Evolutionary conservation across 2,113 vertebrate species (phyloP).

Genomic region (Tachycineta bicolor): DNA sequence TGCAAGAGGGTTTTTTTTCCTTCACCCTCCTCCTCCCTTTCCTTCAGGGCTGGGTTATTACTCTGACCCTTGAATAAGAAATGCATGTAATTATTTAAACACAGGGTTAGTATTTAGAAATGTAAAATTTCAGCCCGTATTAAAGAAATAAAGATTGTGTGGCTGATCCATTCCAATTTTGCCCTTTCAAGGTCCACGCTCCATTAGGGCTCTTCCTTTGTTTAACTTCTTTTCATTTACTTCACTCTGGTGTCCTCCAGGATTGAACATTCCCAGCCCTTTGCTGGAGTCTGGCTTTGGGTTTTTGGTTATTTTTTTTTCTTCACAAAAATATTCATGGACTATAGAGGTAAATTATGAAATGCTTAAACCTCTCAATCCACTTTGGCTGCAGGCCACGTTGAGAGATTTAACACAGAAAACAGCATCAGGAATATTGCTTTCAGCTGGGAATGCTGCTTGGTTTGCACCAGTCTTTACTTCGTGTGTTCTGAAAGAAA

Average conservation of each 20-base stretch:
- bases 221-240: constrained; percentile 5
- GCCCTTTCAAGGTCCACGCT: not conserved
- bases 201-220: not conserved
- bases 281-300: not conserved
- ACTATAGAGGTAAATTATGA: constrained; percentile 39
- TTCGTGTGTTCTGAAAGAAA: not conserved
- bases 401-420: not conserved
- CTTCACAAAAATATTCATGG: not conserved
- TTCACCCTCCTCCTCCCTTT: not conserved
- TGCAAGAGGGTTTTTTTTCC: not conserved
- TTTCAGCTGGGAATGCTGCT: constrained; percentile 15
- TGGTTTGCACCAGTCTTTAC: not conserved
- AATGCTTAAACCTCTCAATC: constrained; percentile 36
- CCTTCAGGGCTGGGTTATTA: not conserved
- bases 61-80: not conserved
- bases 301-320: not conserved
- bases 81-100: not conserved
- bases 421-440: not conserved
- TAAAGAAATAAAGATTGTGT: not conserved
- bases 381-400: constrained; percentile 22
- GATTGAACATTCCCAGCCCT: not conserved
- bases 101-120: not conserved
- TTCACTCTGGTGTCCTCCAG: not conserved
- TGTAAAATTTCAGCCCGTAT: not conserved
- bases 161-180: not conserved